Percentiles rank a stretch among this genome's conserved stretches.
Evolutionary conservation across 2,797 vertebrate species (phyloP).

Genomic region (Brachymystax lenok): DNA sequence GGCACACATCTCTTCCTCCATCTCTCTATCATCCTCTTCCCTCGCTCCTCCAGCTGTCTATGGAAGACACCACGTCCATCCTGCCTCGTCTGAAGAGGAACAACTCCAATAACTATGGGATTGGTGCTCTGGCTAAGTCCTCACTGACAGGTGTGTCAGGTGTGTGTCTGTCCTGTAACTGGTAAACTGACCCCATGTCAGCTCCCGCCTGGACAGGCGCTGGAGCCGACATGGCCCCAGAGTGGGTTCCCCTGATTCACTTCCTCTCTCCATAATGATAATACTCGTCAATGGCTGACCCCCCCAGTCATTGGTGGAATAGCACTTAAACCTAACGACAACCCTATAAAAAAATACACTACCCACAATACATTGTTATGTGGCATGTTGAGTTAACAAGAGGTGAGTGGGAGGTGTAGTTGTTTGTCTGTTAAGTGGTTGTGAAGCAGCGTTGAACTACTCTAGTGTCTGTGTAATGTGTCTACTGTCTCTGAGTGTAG

Average conservation of each 20-base stretch:
- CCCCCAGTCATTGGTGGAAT: conserved; percentile 72
- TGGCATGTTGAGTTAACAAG: conserved; percentile 64
- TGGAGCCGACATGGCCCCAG: conserved; percentile 82
- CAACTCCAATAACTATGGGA: conserved; percentile 96
- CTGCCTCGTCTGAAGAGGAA: conserved; percentile 94
- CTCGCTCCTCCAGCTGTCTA: conserved; percentile 87
- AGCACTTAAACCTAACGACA: conserved; percentile 35
- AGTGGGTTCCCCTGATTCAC: conserved; percentile 76
- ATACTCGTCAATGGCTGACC: conserved; percentile 73
- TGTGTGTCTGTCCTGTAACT: conserved; percentile 78
- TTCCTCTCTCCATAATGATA: conserved; percentile 65
- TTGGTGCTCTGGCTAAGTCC: conserved; percentile 98
- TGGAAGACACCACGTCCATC: conserved; percentile 99
- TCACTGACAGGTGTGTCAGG: conserved; percentile 98
- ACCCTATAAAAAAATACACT: conserved; percentile 46
- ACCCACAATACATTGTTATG: conserved; percentile 54
- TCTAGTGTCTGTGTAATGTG: conserved; percentile 44
- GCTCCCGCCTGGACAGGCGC: conserved; percentile 62
- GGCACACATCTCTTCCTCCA: conserved; percentile 53
- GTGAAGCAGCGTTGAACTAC: conserved; percentile 51
- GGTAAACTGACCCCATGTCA: conserved; percentile 83
- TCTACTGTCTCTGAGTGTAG: conserved; percentile 39
- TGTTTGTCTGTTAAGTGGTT: conserved; percentile 63
- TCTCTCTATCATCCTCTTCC: conserved; percentile 51
- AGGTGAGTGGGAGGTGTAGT: conserved; percentile 71